Evolutionary conservation across 2,888 invertebrate genomes (phyloP).

Genomic region (Sminthurinus aureus): DNA sequence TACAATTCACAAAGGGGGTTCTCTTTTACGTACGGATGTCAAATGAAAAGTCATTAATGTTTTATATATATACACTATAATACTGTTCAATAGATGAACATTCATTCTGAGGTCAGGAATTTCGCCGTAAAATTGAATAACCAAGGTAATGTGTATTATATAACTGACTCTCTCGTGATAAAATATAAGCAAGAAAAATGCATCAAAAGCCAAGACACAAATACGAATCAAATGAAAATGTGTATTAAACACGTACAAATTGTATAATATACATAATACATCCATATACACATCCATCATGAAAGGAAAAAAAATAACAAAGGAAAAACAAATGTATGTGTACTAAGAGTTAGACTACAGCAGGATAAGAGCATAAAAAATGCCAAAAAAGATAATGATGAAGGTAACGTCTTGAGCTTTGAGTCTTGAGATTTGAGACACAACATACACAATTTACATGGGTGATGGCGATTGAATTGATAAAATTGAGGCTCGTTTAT

Average conservation of each 20-base stretch:
- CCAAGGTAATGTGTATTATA: conserved; percentile 25
- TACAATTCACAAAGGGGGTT: neutral
- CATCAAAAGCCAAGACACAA: neutral
- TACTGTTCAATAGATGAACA: conserved; percentile 2
- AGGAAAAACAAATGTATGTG: neutral
- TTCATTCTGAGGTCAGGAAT: conserved; percentile 23
- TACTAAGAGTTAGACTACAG: too few relatives aligned
- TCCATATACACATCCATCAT: too few relatives aligned
- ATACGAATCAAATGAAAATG: neutral
- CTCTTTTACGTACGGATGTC: conserved; percentile 8
- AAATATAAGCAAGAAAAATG: neutral
- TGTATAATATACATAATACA: neutral
- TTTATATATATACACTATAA: neutral
- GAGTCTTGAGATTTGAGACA: too few relatives aligned
- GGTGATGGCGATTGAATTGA: too few relatives aligned
- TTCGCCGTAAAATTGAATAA: conserved; percentile 9
- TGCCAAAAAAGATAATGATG: too few relatives aligned
- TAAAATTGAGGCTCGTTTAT: too few relatives aligned
- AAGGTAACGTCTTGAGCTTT: too few relatives aligned
- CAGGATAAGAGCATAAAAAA: too few relatives aligned
- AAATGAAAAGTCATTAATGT: neutral
- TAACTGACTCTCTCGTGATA: conserved; percentile 10
- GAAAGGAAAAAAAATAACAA: too few relatives aligned
- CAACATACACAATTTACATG: too few relatives aligned
- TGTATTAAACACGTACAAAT: neutral